Evolutionary conservation across 2,797 vertebrate species (phyloP).

Genomic region (Sarcoramphus papa): DNA sequence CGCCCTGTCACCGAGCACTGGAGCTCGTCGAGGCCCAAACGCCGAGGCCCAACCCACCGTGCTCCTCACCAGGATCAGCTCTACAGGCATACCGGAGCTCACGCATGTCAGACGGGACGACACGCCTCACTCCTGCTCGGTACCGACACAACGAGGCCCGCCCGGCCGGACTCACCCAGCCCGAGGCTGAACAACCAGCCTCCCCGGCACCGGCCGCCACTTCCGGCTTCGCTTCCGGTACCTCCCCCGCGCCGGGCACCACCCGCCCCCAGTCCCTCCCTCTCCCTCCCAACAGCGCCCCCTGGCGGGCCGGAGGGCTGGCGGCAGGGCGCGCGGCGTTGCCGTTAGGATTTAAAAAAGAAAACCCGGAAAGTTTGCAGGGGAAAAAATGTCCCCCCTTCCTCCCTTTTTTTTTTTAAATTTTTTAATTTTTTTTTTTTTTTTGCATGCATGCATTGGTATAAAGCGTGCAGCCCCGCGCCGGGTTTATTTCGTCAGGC

Average conservation of each 20-base stretch:
- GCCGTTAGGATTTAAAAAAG: background rate
- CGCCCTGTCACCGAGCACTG: too few relatives aligned
- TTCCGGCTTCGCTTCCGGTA: background rate
- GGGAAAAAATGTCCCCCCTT: too few relatives aligned
- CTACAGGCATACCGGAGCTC: background rate
- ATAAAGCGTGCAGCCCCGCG: background rate
- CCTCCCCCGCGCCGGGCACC: background rate
- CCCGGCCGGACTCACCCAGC: background rate
- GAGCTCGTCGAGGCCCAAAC: too few relatives aligned
- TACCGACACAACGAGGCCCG: accelerated
- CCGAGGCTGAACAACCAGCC: background rate
- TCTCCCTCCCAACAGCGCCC: background rate
- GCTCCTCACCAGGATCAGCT: background rate
- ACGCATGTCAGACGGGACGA: too few relatives aligned
- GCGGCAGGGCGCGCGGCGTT: too few relatives aligned
- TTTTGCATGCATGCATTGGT: too few relatives aligned
- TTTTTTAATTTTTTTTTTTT: too few relatives aligned
- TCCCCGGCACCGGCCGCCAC: background rate
- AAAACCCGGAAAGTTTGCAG: too few relatives aligned
- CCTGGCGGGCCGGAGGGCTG: background rate
- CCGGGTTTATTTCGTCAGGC: too few relatives aligned
- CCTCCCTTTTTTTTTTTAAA: background rate
- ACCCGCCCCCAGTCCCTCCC: too few relatives aligned
- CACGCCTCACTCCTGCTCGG: too few relatives aligned
- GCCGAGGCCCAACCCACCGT: too few relatives aligned